These are phyloP conservation scores for Eleginops maclovinus DNA, from an alignment of 2,113 vertebrate genomes.

Conservation along the genomic window DNA sequence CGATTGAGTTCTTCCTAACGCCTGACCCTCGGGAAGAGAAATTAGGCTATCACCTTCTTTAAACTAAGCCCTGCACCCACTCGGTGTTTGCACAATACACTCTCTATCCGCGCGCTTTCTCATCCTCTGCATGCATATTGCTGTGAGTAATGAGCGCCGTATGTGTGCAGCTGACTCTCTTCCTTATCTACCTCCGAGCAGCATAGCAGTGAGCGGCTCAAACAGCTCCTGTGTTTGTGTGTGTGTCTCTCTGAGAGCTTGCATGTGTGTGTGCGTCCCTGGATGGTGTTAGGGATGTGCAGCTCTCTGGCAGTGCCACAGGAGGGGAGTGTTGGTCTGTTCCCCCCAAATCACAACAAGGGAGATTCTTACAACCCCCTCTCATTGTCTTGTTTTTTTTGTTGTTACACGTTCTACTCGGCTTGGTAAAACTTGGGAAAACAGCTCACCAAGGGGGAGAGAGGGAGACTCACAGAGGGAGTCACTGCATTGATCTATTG, in stretches of 20 bases:
- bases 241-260: neutral
- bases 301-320: slow-evolving; percentile 80
- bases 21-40: slow-evolving; percentile 48
- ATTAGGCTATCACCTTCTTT: slow-evolving; percentile 38
- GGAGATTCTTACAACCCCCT: slow-evolving; percentile 39
- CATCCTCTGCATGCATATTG: slow-evolving; percentile 56
- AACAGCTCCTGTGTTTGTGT: slow-evolving; percentile 28
- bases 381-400: too few relatives aligned
- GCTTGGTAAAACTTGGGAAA: too few relatives aligned
- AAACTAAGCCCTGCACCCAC: slow-evolving; percentile 28
- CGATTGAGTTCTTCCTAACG: slow-evolving; percentile 42
- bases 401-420: too few relatives aligned
- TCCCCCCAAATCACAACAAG: slow-evolving; percentile 47
- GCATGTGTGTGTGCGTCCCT: neutral
- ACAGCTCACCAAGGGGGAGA: neutral
- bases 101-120: slow-evolving; percentile 32
- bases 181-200: slow-evolving; percentile 76
- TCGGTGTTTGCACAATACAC: slow-evolving; percentile 9
- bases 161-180: slow-evolving; percentile 56
- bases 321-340: slow-evolving; percentile 81
- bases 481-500: neutral
- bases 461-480: neutral
- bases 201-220: slow-evolving; percentile 52
- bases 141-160: slow-evolving; percentile 68
- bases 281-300: slow-evolving; percentile 55